Evolutionary conservation across 2,797 vertebrate genomes (phyloP).

Genomic region (Sebastes diploproa): DNA sequence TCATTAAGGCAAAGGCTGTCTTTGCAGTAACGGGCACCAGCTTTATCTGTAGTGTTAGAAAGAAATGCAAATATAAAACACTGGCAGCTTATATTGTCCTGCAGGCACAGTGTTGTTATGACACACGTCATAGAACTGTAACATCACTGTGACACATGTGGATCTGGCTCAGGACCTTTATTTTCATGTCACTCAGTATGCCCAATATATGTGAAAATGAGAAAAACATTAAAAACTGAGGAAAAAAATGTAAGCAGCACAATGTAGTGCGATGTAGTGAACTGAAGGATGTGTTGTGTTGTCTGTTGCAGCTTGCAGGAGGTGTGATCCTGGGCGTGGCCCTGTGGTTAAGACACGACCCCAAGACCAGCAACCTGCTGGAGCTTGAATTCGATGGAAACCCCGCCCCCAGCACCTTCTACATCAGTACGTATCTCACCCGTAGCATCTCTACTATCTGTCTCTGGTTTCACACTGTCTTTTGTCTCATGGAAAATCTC

Average conservation of each 20-base stretch:
- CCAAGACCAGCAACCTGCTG: constrained; percentile 89
- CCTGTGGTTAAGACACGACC: constrained; percentile 94
- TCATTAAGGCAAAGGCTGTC: no score
- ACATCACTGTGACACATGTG: background rate
- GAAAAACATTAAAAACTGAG: background rate
- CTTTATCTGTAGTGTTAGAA: background rate
- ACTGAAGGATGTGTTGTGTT: constrained; percentile 9
- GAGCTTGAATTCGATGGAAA: constrained; percentile 82
- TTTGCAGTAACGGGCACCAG: background rate
- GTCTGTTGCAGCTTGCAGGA: constrained; percentile 84
- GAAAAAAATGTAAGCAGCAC: background rate
- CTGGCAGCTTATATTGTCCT: background rate
- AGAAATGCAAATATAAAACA: background rate
- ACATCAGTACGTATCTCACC: constrained; percentile 84
- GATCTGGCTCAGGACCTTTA: no score
- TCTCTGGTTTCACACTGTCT: background rate
- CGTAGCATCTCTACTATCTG: background rate
- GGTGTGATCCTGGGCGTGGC: constrained; percentile 96
- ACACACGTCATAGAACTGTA: no score
- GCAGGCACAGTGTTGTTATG: no score
- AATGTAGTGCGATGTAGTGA: background rate
- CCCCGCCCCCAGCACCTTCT: constrained; percentile 91
- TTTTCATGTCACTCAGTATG: no score
- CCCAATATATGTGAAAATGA: no score
- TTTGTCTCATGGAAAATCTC: background rate